These are phyloP conservation scores for Etia nguti DNA, from an alignment of 2,113 vertebrate genomes.

Conservation along the genomic window DNA sequence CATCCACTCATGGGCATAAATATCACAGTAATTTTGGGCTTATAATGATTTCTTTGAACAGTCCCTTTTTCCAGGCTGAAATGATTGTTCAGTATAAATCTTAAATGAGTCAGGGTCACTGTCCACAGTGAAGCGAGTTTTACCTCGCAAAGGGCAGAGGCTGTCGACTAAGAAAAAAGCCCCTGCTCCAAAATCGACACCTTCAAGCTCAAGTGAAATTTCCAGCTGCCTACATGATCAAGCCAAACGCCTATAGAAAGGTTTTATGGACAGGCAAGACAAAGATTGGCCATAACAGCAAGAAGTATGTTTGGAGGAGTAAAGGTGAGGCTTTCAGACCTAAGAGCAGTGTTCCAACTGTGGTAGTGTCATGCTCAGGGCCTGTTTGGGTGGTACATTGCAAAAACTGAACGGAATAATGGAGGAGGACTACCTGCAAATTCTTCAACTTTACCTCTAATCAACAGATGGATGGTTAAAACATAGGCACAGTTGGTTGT, in stretches of 20 bases:
- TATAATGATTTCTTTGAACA: not conserved
- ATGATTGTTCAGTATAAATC: not conserved
- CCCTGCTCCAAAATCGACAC: not conserved
- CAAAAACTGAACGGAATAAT: not conserved
- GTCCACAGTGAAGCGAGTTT: not conserved
- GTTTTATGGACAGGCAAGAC: not conserved
- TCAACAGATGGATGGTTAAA: not conserved
- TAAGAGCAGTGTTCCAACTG: not conserved
- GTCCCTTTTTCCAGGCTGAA: not conserved
- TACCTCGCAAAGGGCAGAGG: not conserved
- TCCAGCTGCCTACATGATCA: not conserved
- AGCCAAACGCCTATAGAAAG: not conserved
- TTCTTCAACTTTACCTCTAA: not conserved
- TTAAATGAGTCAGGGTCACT: not conserved
- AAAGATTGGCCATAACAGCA: not conserved
- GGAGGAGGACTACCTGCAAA: not conserved
- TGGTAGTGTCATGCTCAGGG: not conserved
- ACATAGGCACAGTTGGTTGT: not conserved
- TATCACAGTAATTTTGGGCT: not conserved
- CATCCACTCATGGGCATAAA: not conserved
- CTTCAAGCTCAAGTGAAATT: not conserved
- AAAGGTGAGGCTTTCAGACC: not conserved
- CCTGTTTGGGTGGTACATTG: not conserved
- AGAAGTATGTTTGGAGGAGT: not conserved
- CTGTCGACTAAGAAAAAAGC: not conserved